A percentile compares a stretch with the other conserved stretches of the same genome.
phyloP scores from a whole-genome alignment of 2,888 invertebrate species.

The Candidula unifasciata region DNA sequence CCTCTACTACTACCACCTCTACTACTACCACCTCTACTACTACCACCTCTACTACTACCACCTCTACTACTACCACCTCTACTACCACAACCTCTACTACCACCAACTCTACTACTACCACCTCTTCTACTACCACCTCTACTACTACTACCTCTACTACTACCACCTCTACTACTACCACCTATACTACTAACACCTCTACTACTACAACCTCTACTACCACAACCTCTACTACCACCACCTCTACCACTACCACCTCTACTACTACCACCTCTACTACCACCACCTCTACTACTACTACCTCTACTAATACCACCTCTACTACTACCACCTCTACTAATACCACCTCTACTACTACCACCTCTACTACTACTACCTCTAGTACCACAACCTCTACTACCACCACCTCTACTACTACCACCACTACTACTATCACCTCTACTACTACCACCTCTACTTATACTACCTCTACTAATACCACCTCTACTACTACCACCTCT shows the following conservation, averaged over 20 bases:
- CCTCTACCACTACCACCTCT: neutral
- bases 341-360: neutral
- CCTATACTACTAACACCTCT: neutral
- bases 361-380: neutral
- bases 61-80: neutral
- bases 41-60: neutral
- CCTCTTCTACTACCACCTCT: neutral
- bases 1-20: neutral
- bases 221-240: neutral
- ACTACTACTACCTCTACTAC: neutral
- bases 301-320: neutral
- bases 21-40: neutral
- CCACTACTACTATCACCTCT: neutral
- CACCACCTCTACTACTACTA: neutral
- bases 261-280: neutral
- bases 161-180: neutral
- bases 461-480: neutral
- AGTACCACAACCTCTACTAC: neutral
- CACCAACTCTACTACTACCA: neutral
- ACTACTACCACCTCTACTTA: neutral
- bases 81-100: neutral
- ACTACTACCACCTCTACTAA: neutral
- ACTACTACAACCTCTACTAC: neutral
- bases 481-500: neutral
- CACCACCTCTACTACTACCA: neutral